Percentiles rank a stretch among this genome's conserved stretches.
phyloP scores from a whole-genome alignment of 35 echinoderm and acorn worm species.

The Amphiura filiformis region DNA sequence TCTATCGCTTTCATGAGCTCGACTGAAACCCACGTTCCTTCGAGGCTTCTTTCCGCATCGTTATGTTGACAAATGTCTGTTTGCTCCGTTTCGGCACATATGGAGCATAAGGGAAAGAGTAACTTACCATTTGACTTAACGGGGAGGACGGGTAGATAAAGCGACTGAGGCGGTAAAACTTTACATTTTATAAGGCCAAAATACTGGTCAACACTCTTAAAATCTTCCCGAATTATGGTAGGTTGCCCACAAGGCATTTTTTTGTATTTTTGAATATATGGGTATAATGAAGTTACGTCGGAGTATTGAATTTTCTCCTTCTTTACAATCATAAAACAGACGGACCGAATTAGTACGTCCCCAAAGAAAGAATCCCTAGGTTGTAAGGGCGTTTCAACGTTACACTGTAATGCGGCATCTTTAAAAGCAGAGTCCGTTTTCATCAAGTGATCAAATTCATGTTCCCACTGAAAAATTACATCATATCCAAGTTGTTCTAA shows the following conservation, averaged over 20 bases:
- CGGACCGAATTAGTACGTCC: conserved; percentile 46
- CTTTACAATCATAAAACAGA: conserved; percentile 29
- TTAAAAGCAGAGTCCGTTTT: not conserved
- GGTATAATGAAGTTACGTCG: conserved; percentile 40
- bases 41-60: conserved; percentile 42
- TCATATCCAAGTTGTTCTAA: not conserved
- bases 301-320: conserved; percentile 52
- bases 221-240: conserved; percentile 22
- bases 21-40: conserved; percentile 37
- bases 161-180: conserved; percentile 23
- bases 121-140: conserved; percentile 36
- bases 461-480: conserved; percentile 30
- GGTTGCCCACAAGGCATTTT: conserved; percentile 20
- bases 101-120: conserved; percentile 56
- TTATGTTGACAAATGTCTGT: conserved; percentile 22
- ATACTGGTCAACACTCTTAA: conserved; percentile 14
- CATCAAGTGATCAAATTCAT: conserved; percentile 3
- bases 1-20: conserved; percentile 54
- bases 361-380: conserved; percentile 63
- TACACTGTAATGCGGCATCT: not conserved
- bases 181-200: conserved; percentile 28
- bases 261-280: conserved; percentile 21
- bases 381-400: not conserved
- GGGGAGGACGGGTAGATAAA: conserved; percentile 58
- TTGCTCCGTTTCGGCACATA: conserved; percentile 43